Base-by-base conservation (phyloP, 1,140 invertebrate genomes). In the Drosophila kurseongensis region DNA sequence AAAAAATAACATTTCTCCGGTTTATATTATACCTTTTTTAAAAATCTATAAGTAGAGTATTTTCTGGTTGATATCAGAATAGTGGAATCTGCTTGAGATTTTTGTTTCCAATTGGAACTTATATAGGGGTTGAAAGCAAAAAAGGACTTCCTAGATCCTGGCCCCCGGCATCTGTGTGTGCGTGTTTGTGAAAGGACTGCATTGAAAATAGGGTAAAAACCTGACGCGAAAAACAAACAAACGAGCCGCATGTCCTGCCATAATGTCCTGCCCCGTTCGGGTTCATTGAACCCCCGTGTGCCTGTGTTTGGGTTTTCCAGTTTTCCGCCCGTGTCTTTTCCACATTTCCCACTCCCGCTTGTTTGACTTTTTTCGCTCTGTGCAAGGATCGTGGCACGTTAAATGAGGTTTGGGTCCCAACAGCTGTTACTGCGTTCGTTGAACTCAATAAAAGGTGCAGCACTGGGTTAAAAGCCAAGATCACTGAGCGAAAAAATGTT, bases 161-260 rank as follows among this genome's bases (percentile, higher is more conserved):
- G 32, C 45, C 48, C n/a, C 36, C 9, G 60, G 50, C 44, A 45
- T 60, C 38, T 81, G 48, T 45, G 61, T 72, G 56, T 58, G 55
- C 57, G 68, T 51, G 57, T 61, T 66, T 48, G 67, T 66, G 41
- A 59, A 80, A 72, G 75, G 75, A 83, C 47, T 72, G 78, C 82
- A 71, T 71, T 73, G 66, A 60, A 88, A 88, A 88, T 88, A 88
- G 83, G 83, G 83, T 88, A 88, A 88, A 86, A 89, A 88, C 84
- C 84, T 88, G 83, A 88, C 83, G 75, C 80, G 84, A 77, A 86
- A 85, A 88, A 88, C 79, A 88, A 88, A 88, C 83, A 88, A 88
- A 71, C 75, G 58, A 58, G 58, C 67, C 59, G 71, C 80, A 75
- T 55, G 57, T 66, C 56, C 56, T 74, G 74, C 38, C 60, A 54